Percentiles rank a stretch among this genome's conserved stretches.
phyloP scores from a whole-genome alignment of 2,888 invertebrate genomes.

The Tethea ocularis region DNA sequence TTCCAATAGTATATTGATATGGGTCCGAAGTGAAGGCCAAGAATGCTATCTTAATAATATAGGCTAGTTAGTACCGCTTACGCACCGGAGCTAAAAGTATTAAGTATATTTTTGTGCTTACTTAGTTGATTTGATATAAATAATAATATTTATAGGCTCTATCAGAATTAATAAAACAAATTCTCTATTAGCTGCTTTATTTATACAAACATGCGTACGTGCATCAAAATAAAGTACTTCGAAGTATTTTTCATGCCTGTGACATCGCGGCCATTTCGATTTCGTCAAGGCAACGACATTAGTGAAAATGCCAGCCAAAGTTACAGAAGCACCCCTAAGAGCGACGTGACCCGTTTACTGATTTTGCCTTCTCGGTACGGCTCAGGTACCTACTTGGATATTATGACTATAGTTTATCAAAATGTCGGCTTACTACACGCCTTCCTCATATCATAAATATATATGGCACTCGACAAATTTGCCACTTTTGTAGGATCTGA shows the following conservation, averaged over 20 bases:
- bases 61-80: not conserved
- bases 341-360: constrained; percentile 38
- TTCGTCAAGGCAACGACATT: constrained; percentile 66
- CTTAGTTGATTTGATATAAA: not conserved
- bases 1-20: not conserved
- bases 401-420: constrained; percentile 73
- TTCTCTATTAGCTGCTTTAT: no score
- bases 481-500: constrained; percentile 54
- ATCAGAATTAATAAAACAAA: no score
- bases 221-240: not conserved
- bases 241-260: not conserved
- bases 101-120: not conserved
- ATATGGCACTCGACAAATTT: constrained; percentile 66
- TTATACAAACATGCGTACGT: not conserved
- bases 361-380: constrained; percentile 28
- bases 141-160: no score
- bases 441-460: constrained; percentile 48
- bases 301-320: constrained; percentile 66
- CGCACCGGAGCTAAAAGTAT: not conserved
- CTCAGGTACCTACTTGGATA: constrained; percentile 52
- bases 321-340: constrained; percentile 53
- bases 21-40: not conserved
- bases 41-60: not conserved
- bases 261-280: constrained; percentile 32
- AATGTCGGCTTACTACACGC: constrained; percentile 56